phyloP scores from a whole-genome alignment of 2,797 vertebrate species.

The Phoeniculus purpureus region DNA sequence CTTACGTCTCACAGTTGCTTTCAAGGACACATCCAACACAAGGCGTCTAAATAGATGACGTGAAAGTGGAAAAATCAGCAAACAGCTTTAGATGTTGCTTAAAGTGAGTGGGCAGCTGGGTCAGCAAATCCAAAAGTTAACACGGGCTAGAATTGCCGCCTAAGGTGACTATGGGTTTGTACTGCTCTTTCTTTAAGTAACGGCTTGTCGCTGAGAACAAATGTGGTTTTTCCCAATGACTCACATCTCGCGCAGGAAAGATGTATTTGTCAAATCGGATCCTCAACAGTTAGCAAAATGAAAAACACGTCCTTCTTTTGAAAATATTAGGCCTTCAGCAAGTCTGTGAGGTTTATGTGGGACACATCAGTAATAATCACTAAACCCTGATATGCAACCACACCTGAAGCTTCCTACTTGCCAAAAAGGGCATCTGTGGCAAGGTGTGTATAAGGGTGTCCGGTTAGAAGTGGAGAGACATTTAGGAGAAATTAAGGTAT shows the following conservation, averaged over 20 bases:
- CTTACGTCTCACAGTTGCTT: constrained; percentile 16
- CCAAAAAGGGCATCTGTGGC: neutral
- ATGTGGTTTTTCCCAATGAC: neutral
- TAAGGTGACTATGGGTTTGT: neutral
- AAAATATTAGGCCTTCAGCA: neutral
- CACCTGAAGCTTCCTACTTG: neutral
- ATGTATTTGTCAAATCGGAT: neutral
- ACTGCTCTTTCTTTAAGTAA: neutral
- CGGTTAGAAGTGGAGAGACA: neutral
- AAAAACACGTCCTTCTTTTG: neutral
- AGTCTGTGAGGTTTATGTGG: neutral
- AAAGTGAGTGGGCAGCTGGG: neutral
- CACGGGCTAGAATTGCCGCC: neutral
- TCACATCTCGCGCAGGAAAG: neutral
- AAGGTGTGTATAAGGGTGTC: rapidly evolving
- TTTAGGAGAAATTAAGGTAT: neutral
- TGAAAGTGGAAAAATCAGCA: neutral
- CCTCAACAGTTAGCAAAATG: neutral
- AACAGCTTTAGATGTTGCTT: neutral
- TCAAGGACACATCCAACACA: constrained; percentile 38
- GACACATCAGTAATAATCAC: neutral
- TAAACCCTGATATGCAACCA: neutral
- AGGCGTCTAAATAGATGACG: neutral
- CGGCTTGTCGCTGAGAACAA: constrained; percentile 16
- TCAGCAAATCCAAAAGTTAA: constrained; percentile 8